Conservation (phyloP, 2,113 vertebrate species). For the Nycticorax nycticorax region DNA sequence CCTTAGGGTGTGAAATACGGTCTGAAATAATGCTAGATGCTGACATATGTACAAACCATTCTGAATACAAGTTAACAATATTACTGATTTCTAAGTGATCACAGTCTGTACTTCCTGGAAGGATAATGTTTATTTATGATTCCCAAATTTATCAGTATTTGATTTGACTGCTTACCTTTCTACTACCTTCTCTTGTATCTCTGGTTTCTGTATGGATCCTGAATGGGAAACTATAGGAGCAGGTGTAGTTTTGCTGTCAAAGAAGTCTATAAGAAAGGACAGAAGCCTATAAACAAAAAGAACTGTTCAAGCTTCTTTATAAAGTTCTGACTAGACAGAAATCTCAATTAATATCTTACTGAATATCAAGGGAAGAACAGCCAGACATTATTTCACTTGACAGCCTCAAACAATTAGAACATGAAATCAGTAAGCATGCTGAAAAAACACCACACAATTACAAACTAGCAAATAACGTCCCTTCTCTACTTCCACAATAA, state of each 20-base stretch:
- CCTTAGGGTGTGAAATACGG: not conserved
- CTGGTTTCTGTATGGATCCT: conserved; percentile 89
- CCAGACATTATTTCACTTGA: not conserved
- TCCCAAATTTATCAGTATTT: not conserved
- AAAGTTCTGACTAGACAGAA: not conserved
- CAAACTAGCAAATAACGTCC: not conserved
- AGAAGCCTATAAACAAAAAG: not conserved
- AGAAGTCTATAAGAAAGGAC: conserved; percentile 74
- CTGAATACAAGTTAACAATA: not conserved
- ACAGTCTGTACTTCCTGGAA: not conserved
- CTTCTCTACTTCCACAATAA: not conserved
- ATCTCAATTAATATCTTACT: not conserved
- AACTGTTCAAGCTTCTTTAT: not conserved
- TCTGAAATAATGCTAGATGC: not conserved
- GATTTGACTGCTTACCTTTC: conserved; percentile 73
- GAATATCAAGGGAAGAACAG: not conserved
- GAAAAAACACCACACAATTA: not conserved
- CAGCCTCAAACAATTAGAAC: not conserved
- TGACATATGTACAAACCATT: not conserved
- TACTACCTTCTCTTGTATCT: conserved; percentile 76
- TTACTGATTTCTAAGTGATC: not conserved
- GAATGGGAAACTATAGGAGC: conserved; percentile 84
- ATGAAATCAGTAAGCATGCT: not conserved
- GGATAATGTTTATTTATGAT: not conserved
- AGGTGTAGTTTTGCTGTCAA: conserved; percentile 79